phyloP scores from a whole-genome alignment of 2,888 invertebrate genomes.

The Tupiocoris notatus region DNA sequence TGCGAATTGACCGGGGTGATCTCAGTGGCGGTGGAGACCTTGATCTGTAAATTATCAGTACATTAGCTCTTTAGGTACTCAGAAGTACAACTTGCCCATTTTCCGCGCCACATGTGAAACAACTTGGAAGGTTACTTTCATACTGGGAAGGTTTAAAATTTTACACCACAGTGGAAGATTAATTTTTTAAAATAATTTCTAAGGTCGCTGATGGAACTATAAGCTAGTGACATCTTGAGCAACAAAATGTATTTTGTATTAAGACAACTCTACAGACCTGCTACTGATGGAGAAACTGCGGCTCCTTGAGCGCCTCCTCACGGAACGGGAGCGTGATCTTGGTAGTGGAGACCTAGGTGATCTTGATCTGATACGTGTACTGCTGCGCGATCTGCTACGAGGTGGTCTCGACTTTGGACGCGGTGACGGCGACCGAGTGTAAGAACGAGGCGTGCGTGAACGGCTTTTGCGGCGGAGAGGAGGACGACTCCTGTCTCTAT shows the following conservation, averaged over 20 bases:
- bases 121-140: too few relatives aligned
- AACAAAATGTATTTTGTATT: too few relatives aligned
- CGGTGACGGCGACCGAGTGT: slow-evolving; percentile 60
- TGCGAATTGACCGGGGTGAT: slow-evolving; percentile 26
- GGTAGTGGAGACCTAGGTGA: slow-evolving; percentile 28
- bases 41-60: slow-evolving; percentile 32
- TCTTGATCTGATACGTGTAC: slow-evolving; percentile 45
- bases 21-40: slow-evolving; percentile 34
- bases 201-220: too few relatives aligned
- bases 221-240: too few relatives aligned
- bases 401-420: slow-evolving; percentile 45
- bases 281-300: slow-evolving; percentile 43
- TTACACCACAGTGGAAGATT: too few relatives aligned
- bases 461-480: slow-evolving; percentile 49
- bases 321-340: slow-evolving; percentile 35
- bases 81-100: background rate
- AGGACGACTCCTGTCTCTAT: slow-evolving; percentile 38
- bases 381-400: slow-evolving; percentile 46
- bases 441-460: slow-evolving; percentile 58
- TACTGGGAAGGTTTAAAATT: too few relatives aligned
- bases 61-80: background rate
- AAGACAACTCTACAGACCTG: too few relatives aligned
- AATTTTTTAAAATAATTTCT: too few relatives aligned
- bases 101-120: too few relatives aligned
- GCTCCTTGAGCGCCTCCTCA: slow-evolving; percentile 35